Evolutionary conservation across 2,113 vertebrate species (phyloP).

Genomic region (Zosterops lateralis): DNA sequence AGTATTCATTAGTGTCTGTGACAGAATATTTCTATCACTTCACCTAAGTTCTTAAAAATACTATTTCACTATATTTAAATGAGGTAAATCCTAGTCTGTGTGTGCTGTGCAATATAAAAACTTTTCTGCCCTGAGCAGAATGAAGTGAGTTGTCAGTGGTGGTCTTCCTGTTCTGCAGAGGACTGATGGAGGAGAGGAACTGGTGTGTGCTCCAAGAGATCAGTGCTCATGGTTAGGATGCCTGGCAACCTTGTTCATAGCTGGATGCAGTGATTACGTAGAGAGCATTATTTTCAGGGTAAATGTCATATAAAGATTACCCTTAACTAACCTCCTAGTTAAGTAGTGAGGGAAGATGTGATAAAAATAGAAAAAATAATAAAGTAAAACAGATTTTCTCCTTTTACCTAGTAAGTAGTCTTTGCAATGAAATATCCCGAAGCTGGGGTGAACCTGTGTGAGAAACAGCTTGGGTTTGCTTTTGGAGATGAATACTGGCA

Average conservation of each 20-base stretch:
- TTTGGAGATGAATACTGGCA: neutral
- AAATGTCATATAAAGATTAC: neutral
- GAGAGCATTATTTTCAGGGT: neutral
- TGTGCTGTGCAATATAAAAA: neutral
- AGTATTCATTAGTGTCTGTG: neutral
- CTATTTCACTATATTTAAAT: neutral
- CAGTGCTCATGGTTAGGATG: neutral
- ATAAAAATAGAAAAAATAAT: neutral
- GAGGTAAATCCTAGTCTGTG: neutral
- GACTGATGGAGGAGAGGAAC: neutral
- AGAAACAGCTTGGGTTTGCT: neutral
- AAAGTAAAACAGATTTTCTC: neutral
- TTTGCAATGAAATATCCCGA: neutral
- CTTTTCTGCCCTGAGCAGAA: neutral
- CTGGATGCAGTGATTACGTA: neutral
- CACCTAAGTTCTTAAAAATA: neutral
- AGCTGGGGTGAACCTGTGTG: neutral
- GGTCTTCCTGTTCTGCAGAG: neutral
- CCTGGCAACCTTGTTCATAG: accelerated
- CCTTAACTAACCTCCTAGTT: neutral
- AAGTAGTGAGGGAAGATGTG: neutral
- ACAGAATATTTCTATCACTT: neutral
- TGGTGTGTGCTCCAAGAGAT: neutral
- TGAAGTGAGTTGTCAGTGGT: neutral
- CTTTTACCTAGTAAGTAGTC: neutral